A percentile compares a stretch with the other conserved stretches of the same genome.
Conservation (phyloP, 1,140 invertebrate genomes). For the Propsilocerus akamusi region DNA sequence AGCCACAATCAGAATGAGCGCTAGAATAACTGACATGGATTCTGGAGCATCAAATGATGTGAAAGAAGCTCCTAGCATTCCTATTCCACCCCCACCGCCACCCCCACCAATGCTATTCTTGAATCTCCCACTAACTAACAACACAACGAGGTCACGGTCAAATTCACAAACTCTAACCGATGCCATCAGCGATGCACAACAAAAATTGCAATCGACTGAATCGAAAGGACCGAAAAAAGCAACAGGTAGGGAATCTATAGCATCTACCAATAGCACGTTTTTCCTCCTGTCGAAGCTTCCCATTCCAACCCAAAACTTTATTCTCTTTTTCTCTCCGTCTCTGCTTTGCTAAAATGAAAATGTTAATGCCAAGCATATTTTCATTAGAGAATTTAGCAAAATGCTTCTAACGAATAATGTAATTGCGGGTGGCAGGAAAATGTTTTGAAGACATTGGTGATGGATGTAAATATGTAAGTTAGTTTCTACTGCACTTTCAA, state of each 20-base stretch:
- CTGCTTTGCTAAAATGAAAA: too few species aligned
- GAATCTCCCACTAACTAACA: slow-evolving; percentile 7
- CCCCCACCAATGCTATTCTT: slow-evolving; percentile 5
- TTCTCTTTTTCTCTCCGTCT: too few species aligned
- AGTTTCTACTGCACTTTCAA: too few species aligned
- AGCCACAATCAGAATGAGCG: slow-evolving; percentile 1
- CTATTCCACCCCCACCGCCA: background rate
- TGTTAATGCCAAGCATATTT: too few species aligned
- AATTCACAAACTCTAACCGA: background rate
- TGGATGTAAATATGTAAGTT: too few species aligned
- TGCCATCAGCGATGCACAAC: background rate
- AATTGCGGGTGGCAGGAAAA: too few species aligned
- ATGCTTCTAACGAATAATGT: too few species aligned
- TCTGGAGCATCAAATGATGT: background rate
- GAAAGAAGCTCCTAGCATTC: background rate
- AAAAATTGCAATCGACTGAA: background rate
- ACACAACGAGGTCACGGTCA: background rate
- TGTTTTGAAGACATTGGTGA: too few species aligned
- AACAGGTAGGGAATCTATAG: slow-evolving; percentile 3
- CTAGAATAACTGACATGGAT: background rate
- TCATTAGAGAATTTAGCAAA: too few species aligned
- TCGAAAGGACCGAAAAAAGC: background rate
- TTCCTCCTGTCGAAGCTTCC: too few species aligned
- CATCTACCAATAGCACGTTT: too few species aligned
- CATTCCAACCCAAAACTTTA: too few species aligned